Evolutionary conservation across 2,888 invertebrate species (phyloP), one percentile per base, ranked within the genome.

Genomic region (Serrognathus titanus): DNA sequence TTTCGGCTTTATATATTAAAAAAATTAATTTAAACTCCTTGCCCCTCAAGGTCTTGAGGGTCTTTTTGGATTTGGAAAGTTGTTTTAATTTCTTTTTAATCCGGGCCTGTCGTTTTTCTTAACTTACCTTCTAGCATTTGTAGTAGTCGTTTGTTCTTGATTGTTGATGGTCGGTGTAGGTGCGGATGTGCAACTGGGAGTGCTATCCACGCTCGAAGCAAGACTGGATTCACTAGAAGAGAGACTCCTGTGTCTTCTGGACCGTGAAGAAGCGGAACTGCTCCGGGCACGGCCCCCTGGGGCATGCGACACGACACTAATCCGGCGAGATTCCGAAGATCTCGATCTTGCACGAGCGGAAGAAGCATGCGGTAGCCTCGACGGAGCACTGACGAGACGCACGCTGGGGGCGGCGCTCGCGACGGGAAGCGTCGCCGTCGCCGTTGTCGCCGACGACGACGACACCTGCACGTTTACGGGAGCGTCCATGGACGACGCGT

Each of bases 151-250:
- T 64, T 69, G 62, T 63, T 69, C 58, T 48, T 61, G 62, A 43
- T 61, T 58, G 37, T 57, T 60, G 37, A 61, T 60, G 31, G 62
- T 55, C 36, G 64, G 67, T 6, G 65, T 64, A 5, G 72, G 70
- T 11, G 70, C 67, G 3, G 70, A 68, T 39, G 73, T 69, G 59
- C 70, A 70, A 56, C 72, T 75, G 2, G 74, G 73, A 3, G 71
- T 70, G 40, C 70, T 74, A 53, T 77, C 76, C 11, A 75, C 72
- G 54, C 76, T 78, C 12, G 76, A 75, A 10, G 72, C 72, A 24
- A 76, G 59, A 64, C 78, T 78, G 6, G 76, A 72, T 48, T 70
- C 77, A 62, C 77, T 77, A 2, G 74, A 75, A 12, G 77, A 77
- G 54, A 75, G 59, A 67, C 78, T 78, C 53, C 76, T 69, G 9